Percentiles rank a stretch among this genome's conserved stretches.
Conservation (phyloP, 2,113 vertebrate genomes). For the Lota lota region DNA sequence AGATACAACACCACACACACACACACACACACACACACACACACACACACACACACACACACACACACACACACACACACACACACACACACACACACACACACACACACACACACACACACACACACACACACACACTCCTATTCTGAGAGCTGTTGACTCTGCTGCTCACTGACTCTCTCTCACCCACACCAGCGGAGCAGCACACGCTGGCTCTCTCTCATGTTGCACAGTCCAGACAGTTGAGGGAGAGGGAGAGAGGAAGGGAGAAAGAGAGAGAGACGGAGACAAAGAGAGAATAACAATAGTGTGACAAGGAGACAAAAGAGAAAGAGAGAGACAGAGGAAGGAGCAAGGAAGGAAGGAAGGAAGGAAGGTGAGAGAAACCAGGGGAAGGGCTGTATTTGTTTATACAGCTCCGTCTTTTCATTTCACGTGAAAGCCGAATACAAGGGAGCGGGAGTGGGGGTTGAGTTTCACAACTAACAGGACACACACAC, state of each 20-base stretch:
- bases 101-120: too few species aligned
- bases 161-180: constrained; percentile 23
- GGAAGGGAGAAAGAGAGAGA: background rate
- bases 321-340: background rate
- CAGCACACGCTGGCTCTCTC: background rate
- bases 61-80: constrained; percentile 8
- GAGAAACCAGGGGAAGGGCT: constrained; percentile 24
- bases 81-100: constrained; percentile 33
- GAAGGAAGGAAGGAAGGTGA: constrained; percentile 12
- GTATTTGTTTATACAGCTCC: constrained; percentile 37
- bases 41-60: background rate
- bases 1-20: constrained; percentile 24
- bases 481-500: constrained; percentile 8
- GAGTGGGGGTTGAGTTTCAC: constrained; percentile 19
- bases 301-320: too few species aligned
- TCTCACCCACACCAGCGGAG: background rate
- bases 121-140: constrained; percentile 29
- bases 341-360: constrained; percentile 9
- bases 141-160: constrained; percentile 33
- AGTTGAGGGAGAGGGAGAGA: background rate
- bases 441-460: constrained; percentile 22
- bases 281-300: background rate
- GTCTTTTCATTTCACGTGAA: constrained; percentile 36
- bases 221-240: too few species aligned
- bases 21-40: constrained; percentile 19